Conservation (phyloP, 2,797 vertebrate species). For the Tragelaphus eurycerus region DNA sequence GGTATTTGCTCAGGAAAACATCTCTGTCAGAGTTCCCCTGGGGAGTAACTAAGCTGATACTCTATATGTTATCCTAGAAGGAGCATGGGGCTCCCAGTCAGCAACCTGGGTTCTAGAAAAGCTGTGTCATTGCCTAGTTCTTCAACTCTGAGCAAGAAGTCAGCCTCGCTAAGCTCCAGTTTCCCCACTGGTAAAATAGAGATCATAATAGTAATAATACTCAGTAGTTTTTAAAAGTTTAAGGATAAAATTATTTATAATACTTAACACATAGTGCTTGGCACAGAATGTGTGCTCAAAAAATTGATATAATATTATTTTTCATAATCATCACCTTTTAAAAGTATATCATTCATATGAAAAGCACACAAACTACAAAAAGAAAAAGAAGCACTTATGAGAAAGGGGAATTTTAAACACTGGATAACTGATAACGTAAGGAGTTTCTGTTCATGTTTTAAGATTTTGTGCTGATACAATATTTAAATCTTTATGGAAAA, state of each 20-base stretch:
- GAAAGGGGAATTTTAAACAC: neutral
- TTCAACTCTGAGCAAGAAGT: neutral
- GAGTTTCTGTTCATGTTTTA: neutral
- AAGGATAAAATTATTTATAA: neutral
- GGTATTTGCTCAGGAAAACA: neutral
- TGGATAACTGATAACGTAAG: neutral
- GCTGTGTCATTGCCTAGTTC: neutral
- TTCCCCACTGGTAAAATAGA: neutral
- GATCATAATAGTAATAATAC: neutral
- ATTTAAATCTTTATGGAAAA: neutral
- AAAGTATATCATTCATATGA: neutral
- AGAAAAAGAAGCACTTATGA: neutral
- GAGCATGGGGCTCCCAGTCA: neutral
- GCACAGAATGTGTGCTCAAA: neutral
- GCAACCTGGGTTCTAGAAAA: neutral
- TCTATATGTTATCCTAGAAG: neutral
- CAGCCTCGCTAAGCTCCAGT: neutral
- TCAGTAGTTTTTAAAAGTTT: neutral
- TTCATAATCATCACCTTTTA: neutral
- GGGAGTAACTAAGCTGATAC: neutral
- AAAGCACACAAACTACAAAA: neutral
- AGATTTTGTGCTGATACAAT: neutral
- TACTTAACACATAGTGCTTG: neutral
- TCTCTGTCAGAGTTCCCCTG: neutral
- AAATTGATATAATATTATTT: neutral